Percentiles rank a stretch among this genome's conserved stretches.
phyloP scores from a whole-genome alignment of 2,797 vertebrate species.

The Sparidentex hasta region DNA sequence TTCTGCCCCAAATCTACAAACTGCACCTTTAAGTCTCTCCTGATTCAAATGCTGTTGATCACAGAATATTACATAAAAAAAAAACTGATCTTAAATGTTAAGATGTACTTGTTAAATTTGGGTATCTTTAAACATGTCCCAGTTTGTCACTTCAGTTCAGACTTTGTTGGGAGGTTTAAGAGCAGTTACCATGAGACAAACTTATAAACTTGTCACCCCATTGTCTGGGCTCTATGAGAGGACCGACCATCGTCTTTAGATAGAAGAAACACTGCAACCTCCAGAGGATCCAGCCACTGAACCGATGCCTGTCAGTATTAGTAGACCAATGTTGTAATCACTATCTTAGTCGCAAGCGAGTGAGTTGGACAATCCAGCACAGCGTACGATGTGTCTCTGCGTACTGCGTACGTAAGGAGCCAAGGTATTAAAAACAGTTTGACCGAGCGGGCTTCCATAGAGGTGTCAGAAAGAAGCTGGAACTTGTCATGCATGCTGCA shows the following conservation, averaged over 20 bases:
- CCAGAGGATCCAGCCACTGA: neutral
- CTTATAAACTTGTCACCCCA: neutral
- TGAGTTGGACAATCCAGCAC: constrained; percentile 23
- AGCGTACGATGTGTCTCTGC: neutral
- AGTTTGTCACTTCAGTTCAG: neutral
- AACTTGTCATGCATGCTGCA: constrained; percentile 79
- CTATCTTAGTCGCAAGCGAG: constrained; percentile 1
- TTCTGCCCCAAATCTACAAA: too few relatives aligned
- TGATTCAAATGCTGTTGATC: too few relatives aligned
- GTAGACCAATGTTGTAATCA: constrained; percentile 29
- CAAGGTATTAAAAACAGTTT: constrained; percentile 33
- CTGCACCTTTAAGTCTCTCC: too few relatives aligned
- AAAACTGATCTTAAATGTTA: neutral
- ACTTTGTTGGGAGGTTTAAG: constrained; percentile 1
- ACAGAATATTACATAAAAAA: neutral
- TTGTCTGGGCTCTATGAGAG: constrained; percentile 1
- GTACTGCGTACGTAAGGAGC: constrained; percentile 39
- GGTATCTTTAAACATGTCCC: neutral
- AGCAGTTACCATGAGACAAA: neutral
- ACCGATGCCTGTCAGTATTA: constrained; percentile 19
- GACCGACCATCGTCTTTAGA: neutral
- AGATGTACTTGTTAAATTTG: neutral
- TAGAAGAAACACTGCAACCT: constrained; percentile 1
- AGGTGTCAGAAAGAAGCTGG: constrained; percentile 64
- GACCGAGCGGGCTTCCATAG: constrained; percentile 52